Conservation (phyloP, 2,797 vertebrate genomes). For the Decapterus maruadsi region DNA sequence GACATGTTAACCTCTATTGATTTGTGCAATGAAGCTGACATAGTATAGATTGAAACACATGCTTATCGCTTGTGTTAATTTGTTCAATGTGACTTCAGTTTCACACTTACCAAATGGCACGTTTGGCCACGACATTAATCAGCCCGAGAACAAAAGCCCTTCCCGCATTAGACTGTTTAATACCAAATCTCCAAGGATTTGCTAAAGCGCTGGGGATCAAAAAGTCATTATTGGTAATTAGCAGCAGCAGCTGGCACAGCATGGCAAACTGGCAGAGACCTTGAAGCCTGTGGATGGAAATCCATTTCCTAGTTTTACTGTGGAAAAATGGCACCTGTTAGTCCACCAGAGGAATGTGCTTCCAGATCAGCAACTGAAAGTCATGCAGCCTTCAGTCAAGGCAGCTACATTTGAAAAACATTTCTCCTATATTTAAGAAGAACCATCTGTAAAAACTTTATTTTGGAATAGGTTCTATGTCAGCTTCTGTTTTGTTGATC, state of each 20-base stretch:
- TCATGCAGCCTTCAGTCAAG: background rate
- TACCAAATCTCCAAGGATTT: constrained; percentile 63
- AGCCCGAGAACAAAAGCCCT: constrained; percentile 31
- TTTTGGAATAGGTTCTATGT: background rate
- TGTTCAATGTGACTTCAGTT: constrained; percentile 10
- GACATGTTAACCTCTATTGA: background rate
- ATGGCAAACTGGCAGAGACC: constrained; percentile 23
- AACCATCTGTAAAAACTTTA: background rate
- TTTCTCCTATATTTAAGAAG: background rate
- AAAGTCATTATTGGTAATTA: constrained; percentile 66
- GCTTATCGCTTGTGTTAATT: background rate
- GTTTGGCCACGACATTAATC: constrained; percentile 15
- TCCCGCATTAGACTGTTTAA: constrained; percentile 44
- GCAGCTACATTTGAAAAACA: background rate
- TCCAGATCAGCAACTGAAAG: background rate
- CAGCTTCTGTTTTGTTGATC: background rate
- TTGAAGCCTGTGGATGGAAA: constrained; percentile 25
- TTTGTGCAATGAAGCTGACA: background rate
- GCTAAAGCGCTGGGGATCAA: constrained; percentile 57
- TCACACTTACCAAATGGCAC: background rate
- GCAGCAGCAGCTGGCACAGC: constrained; percentile 51
- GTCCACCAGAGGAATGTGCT: background rate
- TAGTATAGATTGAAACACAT: background rate
- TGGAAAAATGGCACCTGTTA: constrained; percentile 18
- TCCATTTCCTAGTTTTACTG: constrained; percentile 24